Base-by-base conservation (phyloP, 2,113 vertebrate genomes). In the Paracyprichromis sp. region DNA sequence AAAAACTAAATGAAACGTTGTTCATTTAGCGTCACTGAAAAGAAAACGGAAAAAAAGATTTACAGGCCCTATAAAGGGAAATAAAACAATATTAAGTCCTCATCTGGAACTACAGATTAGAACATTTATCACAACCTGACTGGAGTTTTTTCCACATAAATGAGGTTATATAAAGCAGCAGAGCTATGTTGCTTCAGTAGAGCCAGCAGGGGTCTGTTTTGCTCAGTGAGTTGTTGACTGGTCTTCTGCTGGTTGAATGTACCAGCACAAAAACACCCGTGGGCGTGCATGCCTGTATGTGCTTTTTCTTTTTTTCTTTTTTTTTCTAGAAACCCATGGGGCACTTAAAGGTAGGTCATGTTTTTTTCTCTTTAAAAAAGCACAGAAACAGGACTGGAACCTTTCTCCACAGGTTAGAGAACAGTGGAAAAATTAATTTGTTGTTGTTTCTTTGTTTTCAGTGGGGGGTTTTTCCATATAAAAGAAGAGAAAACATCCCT, bases 201-300 rank as follows among this genome's bases (percentile, higher is more conserved):
- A 86, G 53, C 82, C 86, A 86, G 80, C 43, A 50, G 80, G 59
- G 50, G 78, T 86, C 80, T 80, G 57, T 88, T 56, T 81, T 80
- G 83, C 89, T 90, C 81, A 78, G 61, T 71, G 69, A 86, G 87
- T 61, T 92, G 91, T 89, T 92, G 80, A 87, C 82, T 73, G 34
- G 40, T 86, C 71, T 82, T 87, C 84, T 83, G 85, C 57, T 87
- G 53, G 59, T 82, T 80, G 38, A 83, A 4, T 61, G 40, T 45
- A 61, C 57, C 21, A 40, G 59, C 3, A 78, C 73, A 90, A 80
- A 90, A 87, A 80, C 83, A 82, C 82, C 86, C 47, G 9, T 85
- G 83, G 86, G 79, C 26, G 34, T 89, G 87, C 29, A 21, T 50
- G 83, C 12, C 59, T 52, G 63, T 52, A 2, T 80, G 78, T 83